Conservation (phyloP, 92 coral and sea anemone species). For the Epizoanthus fatuus region DNA sequence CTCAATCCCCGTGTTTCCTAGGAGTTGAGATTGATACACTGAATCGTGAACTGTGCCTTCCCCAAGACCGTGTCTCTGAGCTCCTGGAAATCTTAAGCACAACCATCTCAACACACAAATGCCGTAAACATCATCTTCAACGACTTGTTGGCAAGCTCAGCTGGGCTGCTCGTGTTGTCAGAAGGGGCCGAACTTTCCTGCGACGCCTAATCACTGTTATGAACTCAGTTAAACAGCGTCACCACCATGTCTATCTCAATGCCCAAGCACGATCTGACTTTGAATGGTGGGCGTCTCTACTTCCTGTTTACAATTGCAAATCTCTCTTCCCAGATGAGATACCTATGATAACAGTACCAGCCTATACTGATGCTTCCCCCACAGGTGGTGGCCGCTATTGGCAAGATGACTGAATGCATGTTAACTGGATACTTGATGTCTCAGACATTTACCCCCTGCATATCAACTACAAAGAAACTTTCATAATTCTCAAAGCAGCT, state of each 20-base stretch:
- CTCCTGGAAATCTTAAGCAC: too few relatives aligned
- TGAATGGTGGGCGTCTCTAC: conserved; percentile 46
- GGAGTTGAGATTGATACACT: conserved; percentile 58
- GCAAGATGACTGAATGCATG: conserved; percentile 45
- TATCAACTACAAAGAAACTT: conserved; percentile 53
- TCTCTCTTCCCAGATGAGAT: conserved; percentile 40
- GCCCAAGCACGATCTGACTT: conserved; percentile 25
- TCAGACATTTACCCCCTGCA: background rate
- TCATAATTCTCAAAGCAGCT: conserved; percentile 20
- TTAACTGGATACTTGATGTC: conserved; percentile 22
- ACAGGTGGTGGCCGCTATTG: conserved; percentile 42
- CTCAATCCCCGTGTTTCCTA: conserved; percentile 46
- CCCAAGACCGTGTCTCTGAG: conserved; percentile 21
- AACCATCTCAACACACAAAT: too few relatives aligned
- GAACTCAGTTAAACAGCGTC: conserved; percentile 39
- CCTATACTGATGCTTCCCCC: conserved; percentile 51
- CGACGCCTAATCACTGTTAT: conserved; percentile 57
- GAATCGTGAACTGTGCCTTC: conserved; percentile 48
- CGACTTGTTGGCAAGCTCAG: conserved; percentile 45
- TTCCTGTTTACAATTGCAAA: conserved; percentile 35
- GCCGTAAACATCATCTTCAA: conserved; percentile 25
- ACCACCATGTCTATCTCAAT: conserved; percentile 37
- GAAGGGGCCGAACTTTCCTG: conserved; percentile 53
- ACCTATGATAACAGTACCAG: conserved; percentile 35
- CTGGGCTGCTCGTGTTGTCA: conserved; percentile 59